phyloP scores from a whole-genome alignment of 1,140 invertebrate genomes.

The Drosophila aff. region DNA sequence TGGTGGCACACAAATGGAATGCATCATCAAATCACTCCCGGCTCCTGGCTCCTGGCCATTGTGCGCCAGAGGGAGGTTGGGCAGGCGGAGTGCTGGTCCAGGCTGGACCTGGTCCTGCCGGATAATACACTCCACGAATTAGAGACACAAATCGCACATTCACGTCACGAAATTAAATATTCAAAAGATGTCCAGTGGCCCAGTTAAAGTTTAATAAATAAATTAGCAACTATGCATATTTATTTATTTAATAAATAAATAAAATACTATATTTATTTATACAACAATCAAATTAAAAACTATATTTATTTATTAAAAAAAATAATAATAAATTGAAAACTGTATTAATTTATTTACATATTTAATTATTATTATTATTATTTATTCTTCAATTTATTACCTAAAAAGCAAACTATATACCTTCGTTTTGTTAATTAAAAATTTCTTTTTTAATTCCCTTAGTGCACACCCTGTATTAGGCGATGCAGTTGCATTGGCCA shows the following conservation, averaged over 20 bases:
- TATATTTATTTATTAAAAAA: background rate
- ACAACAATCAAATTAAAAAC: too few relatives aligned
- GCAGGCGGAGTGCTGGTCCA: too few relatives aligned
- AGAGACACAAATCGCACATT: background rate
- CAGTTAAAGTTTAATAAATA: background rate
- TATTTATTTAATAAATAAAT: too few relatives aligned
- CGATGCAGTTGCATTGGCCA: constrained; percentile 1
- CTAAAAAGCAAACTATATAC: too few relatives aligned
- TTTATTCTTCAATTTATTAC: background rate
- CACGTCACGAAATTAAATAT: background rate
- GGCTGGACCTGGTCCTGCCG: background rate
- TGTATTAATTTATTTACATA: background rate
- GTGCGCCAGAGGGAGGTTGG: constrained; percentile 1
- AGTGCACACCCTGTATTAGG: background rate
- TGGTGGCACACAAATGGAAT: constrained; percentile 58
- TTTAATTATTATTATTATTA: background rate
- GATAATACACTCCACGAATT: constrained; percentile 2
- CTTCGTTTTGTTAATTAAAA: background rate
- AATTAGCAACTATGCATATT: too few relatives aligned
- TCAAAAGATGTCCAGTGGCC: background rate
- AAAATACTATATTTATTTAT: background rate
- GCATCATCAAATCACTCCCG: constrained; percentile 43
- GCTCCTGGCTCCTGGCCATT: constrained; percentile 9
- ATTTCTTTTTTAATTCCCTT: too few relatives aligned
- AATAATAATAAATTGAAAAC: too few relatives aligned